phyloP scores from a whole-genome alignment of 1,140 invertebrate species.

The Heliconius congener region DNA sequence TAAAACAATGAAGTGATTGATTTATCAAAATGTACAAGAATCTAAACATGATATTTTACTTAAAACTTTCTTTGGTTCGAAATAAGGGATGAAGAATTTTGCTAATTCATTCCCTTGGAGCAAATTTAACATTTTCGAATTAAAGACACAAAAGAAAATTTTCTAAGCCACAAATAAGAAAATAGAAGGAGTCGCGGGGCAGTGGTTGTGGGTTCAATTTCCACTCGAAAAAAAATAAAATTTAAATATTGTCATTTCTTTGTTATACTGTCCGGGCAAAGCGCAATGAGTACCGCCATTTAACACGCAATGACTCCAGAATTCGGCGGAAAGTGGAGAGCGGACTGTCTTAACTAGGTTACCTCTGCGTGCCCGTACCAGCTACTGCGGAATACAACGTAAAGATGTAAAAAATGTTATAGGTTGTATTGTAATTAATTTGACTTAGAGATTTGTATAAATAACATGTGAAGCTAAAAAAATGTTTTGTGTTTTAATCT shows the following conservation, averaged over 20 bases:
- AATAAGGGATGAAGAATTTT: constrained; percentile 4
- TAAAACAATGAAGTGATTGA: background rate
- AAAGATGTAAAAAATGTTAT: no score
- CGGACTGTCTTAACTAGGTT: background rate
- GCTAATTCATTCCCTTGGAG: constrained; percentile 10
- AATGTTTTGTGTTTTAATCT: no score
- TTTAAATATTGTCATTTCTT: no score
- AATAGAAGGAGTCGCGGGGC: background rate
- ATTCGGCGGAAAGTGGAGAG: no score
- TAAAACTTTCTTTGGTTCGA: constrained; percentile 10
- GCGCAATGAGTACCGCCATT: no score
- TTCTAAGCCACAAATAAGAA: background rate
- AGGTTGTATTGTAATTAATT: no score
- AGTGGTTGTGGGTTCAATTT: no score
- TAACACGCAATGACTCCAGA: no score
- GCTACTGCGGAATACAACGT: background rate
- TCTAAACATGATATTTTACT: constrained; percentile 6
- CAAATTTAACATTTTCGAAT: background rate
- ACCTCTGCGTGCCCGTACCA: background rate
- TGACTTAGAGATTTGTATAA: no score
- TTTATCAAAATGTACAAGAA: background rate
- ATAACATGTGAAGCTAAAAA: no score
- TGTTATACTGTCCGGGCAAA: no score
- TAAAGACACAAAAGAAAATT: background rate
- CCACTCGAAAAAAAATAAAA: no score